Percentiles rank a stretch among this genome's conserved stretches.
These are phyloP conservation scores for Tenthredo livida DNA, from an alignment of 2,888 invertebrate genomes.

Conservation along the genomic window DNA sequence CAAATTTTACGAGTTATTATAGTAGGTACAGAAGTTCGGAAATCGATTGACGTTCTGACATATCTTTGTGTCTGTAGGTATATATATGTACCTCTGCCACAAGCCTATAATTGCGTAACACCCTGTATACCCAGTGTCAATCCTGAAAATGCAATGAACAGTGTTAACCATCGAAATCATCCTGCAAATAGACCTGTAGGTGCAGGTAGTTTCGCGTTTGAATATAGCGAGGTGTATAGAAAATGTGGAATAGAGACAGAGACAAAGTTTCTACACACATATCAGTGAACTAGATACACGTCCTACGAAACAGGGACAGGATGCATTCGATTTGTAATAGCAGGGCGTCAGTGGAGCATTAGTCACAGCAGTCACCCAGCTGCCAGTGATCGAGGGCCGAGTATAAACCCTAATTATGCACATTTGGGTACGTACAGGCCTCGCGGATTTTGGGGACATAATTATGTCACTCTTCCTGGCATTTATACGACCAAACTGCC, in stretches of 20 bases:
- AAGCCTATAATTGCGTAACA: slow-evolving; percentile 17
- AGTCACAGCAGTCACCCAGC: slow-evolving; percentile 50
- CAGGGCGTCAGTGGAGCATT: slow-evolving; percentile 32
- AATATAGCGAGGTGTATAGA: neutral
- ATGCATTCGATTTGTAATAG: slow-evolving; percentile 48
- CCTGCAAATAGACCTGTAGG: slow-evolving; percentile 13
- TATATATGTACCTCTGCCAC: too few species aligned
- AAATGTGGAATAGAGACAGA: neutral
- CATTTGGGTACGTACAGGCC: slow-evolving; percentile 29
- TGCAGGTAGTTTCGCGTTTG: neutral
- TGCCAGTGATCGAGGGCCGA: slow-evolving; percentile 46
- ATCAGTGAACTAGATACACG: neutral
- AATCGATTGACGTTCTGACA: neutral
- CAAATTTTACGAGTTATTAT: neutral
- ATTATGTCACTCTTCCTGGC: slow-evolving; percentile 43
- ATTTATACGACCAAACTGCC: slow-evolving; percentile 43
- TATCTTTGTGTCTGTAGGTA: neutral
- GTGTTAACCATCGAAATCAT: slow-evolving; percentile 32
- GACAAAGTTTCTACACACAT: slow-evolving; percentile 14
- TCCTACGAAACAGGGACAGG: slow-evolving; percentile 5
- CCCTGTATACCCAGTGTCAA: slow-evolving; percentile 26
- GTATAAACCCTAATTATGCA: slow-evolving; percentile 51
- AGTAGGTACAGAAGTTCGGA: neutral
- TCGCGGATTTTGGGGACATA: slow-evolving; percentile 12
- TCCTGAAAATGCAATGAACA: slow-evolving; percentile 22